Evolutionary conservation across 2,888 invertebrate genomes (phyloP), one percentile per base, ranked within the genome.

Genomic region (Orchestes rusci): DNA sequence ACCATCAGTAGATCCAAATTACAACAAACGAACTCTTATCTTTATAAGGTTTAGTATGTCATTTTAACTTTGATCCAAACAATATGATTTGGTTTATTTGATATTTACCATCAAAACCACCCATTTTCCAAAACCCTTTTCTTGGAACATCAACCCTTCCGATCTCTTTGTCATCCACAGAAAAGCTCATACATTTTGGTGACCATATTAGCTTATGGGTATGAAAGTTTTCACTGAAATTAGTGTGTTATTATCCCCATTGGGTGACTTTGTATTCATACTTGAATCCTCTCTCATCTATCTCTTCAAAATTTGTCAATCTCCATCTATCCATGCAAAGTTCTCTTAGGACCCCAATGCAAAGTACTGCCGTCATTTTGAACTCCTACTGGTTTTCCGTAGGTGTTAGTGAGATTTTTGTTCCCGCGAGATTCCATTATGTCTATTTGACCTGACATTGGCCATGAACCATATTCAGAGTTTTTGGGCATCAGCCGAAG

Each of bases 401-500:
- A 28, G 2, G 19, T 19, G 23, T 45, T 43, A 4, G 41, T 33
- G 1, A 62, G 48, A 13, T 73, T 63, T 19, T 69, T 67, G 61
- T 80, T 80, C 37, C 84, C 83, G 27, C 82, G 72, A 16, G 76
- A 73, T 63, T 84, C 83, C 48, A 76, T 69, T 27, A 84, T 63
- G 59, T 84, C 82, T 45, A 84, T 83, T 68, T 84, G 83, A 3
- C 84, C 84, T 12, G 82, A 82, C 3, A 76, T 62, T 2, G 83
- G 83, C 83, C 83, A 84, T 1, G 69, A 64, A 2, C 83, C 82
- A 59, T 84, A 84, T 0, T 61, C 63, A 57, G 79, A 77, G 58
- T 72, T 62, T 1, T 73, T 69, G 1, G 84, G 84, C 72, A 82
- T 69, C 65, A 84, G 60, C 83, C 82, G 83, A 51, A 84, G 75